Percentiles rank a stretch among this genome's conserved stretches.
Conservation (phyloP, 2,113 vertebrate species). For the Ciconia stormi region DNA sequence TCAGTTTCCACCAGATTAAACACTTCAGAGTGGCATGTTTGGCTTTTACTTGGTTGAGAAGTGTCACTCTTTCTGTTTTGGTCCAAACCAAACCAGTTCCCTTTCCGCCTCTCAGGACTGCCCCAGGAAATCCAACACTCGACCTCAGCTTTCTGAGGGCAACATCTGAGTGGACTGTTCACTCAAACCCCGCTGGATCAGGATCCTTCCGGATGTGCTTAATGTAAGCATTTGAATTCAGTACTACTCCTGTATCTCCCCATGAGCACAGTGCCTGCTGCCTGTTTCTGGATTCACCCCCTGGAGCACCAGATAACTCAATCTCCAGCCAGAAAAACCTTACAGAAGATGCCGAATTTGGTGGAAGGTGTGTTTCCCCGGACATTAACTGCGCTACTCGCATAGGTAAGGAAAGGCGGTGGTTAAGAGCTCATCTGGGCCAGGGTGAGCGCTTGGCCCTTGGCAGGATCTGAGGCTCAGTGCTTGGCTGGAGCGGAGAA, state of each 20-base stretch:
- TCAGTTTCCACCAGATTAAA: not conserved
- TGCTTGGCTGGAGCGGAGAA: not conserved
- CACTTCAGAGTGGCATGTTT: not conserved
- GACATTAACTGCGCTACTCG: not conserved
- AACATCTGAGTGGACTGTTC: not conserved
- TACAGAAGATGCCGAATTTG: not conserved
- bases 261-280: not conserved
- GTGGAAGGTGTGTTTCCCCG: not conserved
- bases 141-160: not conserved
- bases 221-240: not conserved
- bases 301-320: not conserved
- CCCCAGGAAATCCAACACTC: not conserved
- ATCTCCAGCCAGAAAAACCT: not conserved
- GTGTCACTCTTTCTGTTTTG: not conserved
- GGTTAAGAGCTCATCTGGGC: not conserved
- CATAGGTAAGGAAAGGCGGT: accelerated
- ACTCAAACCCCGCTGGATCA: not conserved
- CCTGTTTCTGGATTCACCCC: not conserved
- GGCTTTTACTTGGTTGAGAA: not conserved
- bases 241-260: not conserved
- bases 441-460: not conserved
- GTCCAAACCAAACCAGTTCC: not conserved
- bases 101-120: not conserved
- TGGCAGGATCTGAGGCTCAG: not conserved
- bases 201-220: not conserved